A percentile compares a stretch with the other conserved stretches of the same genome.
phyloP scores from a whole-genome alignment of 2,113 vertebrate species.

The Pleuronectes platessa region DNA sequence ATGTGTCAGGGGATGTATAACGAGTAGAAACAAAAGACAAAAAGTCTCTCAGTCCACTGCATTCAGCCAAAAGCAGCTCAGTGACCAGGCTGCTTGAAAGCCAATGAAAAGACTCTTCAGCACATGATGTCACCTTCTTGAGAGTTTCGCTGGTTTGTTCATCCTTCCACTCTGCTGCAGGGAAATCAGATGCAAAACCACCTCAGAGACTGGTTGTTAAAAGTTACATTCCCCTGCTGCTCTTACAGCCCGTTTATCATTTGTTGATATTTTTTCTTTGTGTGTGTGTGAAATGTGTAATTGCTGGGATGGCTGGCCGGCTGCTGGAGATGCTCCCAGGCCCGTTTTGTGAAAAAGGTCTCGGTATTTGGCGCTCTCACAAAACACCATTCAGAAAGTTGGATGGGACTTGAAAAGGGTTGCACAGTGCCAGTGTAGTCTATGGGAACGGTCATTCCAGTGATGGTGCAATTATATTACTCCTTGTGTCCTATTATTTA shows the following conservation, averaged over 20 bases:
- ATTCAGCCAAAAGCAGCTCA: constrained; percentile 48
- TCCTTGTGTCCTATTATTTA: background rate
- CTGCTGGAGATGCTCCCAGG: constrained; percentile 41
- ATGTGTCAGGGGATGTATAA: constrained; percentile 33
- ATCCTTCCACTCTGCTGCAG: constrained; percentile 5
- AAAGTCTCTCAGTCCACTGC: constrained; percentile 19
- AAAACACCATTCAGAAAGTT: constrained; percentile 65
- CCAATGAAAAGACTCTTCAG: constrained; percentile 41
- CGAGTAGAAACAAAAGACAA: constrained; percentile 54
- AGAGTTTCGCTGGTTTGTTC: constrained; percentile 32
- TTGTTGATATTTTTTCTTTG: constrained; percentile 46
- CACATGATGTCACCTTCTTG: constrained; percentile 54
- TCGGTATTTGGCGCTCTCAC: constrained; percentile 47
- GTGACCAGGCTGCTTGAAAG: constrained; percentile 41
- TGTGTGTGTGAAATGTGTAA: constrained; percentile 23
- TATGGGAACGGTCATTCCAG: constrained; percentile 25
- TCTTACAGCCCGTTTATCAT: constrained; percentile 22
- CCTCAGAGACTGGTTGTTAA: constrained; percentile 17
- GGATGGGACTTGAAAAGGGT: constrained; percentile 37
- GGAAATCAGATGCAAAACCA: constrained; percentile 18
- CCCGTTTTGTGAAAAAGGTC: constrained; percentile 38
- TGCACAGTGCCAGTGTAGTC: constrained; percentile 25
- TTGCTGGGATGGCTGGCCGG: constrained; percentile 31
- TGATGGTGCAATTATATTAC: background rate
- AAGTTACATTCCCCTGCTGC: background rate